These are phyloP conservation scores for Trichechus manatus DNA, from an alignment of 2,113 vertebrate species.

Conservation along the genomic window DNA sequence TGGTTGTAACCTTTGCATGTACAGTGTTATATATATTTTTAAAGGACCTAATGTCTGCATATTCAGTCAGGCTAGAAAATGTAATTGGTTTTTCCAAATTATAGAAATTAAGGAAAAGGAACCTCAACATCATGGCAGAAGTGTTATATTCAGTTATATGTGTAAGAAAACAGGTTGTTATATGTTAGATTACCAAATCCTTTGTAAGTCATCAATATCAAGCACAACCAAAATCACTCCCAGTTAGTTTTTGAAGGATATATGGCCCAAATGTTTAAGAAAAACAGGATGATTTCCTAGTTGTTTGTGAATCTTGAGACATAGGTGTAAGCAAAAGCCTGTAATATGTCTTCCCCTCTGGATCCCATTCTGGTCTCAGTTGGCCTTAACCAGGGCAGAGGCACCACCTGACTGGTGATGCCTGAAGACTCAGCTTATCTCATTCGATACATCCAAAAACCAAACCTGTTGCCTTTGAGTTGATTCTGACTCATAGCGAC, in stretches of 20 bases:
- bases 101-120: background rate
- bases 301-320: background rate
- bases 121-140: background rate
- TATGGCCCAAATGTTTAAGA: background rate
- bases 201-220: background rate
- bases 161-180: background rate
- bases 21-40: too few species aligned
- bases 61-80: background rate
- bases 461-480: too few species aligned
- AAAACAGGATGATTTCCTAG: background rate
- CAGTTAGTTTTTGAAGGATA: background rate
- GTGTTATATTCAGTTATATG: background rate
- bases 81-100: background rate
- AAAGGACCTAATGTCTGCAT: background rate
- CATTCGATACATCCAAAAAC: background rate
- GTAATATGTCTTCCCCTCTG: background rate
- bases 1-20: background rate
- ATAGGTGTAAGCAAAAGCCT: background rate
- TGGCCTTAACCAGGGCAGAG: background rate
- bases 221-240: background rate
- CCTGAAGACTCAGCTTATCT: background rate
- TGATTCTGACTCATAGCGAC: too few species aligned
- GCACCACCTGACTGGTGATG: background rate
- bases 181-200: background rate
- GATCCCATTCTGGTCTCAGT: background rate